Percentiles rank a stretch among this genome's conserved stretches.
phyloP scores from a whole-genome alignment of 2,888 invertebrate genomes.

The Gymnoscelis rufifasciata region DNA sequence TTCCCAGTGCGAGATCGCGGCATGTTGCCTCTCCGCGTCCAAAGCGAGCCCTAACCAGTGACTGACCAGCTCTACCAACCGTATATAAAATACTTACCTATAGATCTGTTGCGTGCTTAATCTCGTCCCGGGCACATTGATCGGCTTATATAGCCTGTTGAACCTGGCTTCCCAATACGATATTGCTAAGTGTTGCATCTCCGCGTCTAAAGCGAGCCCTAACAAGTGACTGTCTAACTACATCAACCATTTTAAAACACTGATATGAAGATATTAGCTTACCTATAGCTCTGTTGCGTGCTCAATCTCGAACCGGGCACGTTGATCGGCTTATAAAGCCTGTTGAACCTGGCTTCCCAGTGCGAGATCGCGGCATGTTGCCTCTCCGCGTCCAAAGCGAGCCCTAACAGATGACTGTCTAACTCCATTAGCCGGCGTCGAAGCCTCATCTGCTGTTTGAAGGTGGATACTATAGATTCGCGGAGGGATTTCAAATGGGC shows the following conservation, averaged over 20 bases:
- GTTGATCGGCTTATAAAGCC: constrained; percentile 82
- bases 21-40: too few relatives aligned
- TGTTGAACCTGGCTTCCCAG: constrained; percentile 91
- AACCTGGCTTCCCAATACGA: constrained; percentile 93
- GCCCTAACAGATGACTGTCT: constrained; percentile 91
- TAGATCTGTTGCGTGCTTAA: constrained; percentile 81
- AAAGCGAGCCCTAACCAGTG: constrained; percentile 91
- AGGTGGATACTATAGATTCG: constrained; percentile 92
- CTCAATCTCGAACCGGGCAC: constrained; percentile 77
- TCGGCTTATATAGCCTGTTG: constrained; percentile 84
- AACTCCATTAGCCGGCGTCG: constrained; percentile 92
- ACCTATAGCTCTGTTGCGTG: constrained; percentile 80
- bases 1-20: constrained; percentile 95
- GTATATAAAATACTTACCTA: constrained; percentile 44
- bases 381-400: constrained; percentile 92
- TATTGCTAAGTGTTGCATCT: constrained; percentile 92
- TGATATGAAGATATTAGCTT: too few relatives aligned
- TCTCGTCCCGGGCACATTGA: constrained; percentile 76
- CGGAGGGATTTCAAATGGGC: constrained; percentile 83
- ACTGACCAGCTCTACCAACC: constrained; percentile 94
- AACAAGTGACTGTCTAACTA: constrained; percentile 93
- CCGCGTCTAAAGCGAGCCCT: constrained; percentile 92
- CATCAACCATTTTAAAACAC: constrained; percentile 80
- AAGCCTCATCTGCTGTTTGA: constrained; percentile 95
- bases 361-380: constrained; percentile 93